Conservation (phyloP, 1,140 invertebrate genomes). For the Zaprionus tsacasi region DNA sequence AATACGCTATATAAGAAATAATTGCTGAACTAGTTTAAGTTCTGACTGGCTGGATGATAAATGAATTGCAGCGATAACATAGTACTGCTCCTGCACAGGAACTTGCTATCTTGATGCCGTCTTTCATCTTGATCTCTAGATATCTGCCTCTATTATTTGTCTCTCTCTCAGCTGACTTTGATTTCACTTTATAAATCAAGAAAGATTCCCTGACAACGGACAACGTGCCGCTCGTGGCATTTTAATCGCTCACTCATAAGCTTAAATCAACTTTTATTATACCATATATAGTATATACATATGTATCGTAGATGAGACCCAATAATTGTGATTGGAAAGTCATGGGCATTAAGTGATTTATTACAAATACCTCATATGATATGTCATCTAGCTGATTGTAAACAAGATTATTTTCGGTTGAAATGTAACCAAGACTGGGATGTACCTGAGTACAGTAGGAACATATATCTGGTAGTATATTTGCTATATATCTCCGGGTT, state of each 20-base stretch:
- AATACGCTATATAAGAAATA: conserved; percentile 3
- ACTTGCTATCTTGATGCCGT: too few species aligned
- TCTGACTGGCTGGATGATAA: background rate
- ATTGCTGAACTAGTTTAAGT: background rate
- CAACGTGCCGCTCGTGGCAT: conserved; percentile 52
- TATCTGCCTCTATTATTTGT: background rate
- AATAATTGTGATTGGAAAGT: conserved; percentile 1
- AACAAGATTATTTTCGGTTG: conserved; percentile 1
- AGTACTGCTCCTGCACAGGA: conserved; percentile 4
- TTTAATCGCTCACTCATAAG: conserved; percentile 40
- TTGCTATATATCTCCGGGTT: conserved; percentile 21
- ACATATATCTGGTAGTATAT: background rate
- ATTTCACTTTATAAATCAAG: conserved; percentile 48
- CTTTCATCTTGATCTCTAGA: conserved; percentile 11
- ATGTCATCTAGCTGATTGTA: background rate
- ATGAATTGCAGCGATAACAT: background rate
- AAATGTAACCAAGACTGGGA: conserved; percentile 3
- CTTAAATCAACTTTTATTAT: conserved; percentile 44
- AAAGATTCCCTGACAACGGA: background rate
- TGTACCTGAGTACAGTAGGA: background rate
- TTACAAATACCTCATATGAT: background rate
- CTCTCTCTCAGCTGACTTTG: background rate
- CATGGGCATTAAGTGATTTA: conserved; percentile 1
- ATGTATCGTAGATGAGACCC: background rate
- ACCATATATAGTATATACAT: background rate